A percentile compares a stretch with the other conserved stretches of the same genome.
phyloP scores from a whole-genome alignment of 1,140 invertebrate genomes.

The Drosophila sturtevanti region DNA sequence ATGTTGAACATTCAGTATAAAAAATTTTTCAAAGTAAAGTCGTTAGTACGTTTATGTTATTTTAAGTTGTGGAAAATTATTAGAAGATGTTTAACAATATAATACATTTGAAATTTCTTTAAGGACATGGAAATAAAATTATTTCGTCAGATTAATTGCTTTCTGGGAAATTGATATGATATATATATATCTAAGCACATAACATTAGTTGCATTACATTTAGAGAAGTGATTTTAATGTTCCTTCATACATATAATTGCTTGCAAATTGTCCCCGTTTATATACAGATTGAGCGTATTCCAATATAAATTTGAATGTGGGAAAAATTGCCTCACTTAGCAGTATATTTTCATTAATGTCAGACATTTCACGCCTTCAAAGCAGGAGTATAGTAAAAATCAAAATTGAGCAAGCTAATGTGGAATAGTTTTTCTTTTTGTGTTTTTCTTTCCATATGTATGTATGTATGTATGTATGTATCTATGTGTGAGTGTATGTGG shows the following conservation, averaged over 20 bases:
- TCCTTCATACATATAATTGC: not conserved
- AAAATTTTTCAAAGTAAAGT: too few species aligned
- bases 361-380: slow-evolving; percentile 2
- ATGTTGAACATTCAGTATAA: too few species aligned
- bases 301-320: not conserved
- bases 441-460: slow-evolving; percentile 3
- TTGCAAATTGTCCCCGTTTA: not conserved
- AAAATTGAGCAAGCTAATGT: slow-evolving; percentile 6
- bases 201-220: not conserved
- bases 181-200: too few species aligned
- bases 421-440: slow-evolving; percentile 2
- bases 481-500: not conserved
- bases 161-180: too few species aligned
- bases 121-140: too few species aligned
- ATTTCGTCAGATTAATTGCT: too few species aligned
- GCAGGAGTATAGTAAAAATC: not conserved
- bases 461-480: not conserved
- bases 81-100: too few species aligned
- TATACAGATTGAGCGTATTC: not conserved
- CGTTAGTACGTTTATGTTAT: too few species aligned
- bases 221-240: not conserved
- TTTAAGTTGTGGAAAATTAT: too few species aligned
- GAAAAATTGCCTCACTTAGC: slow-evolving; percentile 10
- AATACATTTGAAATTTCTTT: too few species aligned
- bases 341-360: slow-evolving; percentile 17